These are phyloP conservation scores for Galbula dea DNA, from an alignment of 2,113 vertebrate species.

Conservation along the genomic window DNA sequence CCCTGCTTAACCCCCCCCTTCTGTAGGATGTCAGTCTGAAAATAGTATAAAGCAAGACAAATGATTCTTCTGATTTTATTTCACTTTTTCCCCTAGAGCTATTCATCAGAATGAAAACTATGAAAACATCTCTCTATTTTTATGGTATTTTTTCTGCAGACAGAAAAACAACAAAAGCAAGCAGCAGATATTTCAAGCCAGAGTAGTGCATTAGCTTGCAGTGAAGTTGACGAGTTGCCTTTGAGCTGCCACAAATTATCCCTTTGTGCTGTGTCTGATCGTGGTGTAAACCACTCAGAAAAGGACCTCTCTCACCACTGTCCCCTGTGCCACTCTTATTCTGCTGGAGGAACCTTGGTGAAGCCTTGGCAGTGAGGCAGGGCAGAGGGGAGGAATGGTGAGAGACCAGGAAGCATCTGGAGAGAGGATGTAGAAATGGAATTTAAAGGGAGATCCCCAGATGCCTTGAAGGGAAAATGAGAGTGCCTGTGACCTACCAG, in stretches of 20 bases:
- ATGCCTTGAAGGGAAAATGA: background rate
- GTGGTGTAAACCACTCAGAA: background rate
- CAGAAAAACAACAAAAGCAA: background rate
- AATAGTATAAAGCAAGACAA: background rate
- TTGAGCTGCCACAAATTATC: background rate
- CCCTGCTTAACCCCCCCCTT: background rate
- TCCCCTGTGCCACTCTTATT: background rate
- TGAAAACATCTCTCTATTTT: background rate
- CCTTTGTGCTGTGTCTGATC: background rate
- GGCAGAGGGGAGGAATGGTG: background rate
- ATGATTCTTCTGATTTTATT: background rate
- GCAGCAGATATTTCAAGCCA: background rate
- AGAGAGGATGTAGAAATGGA: background rate
- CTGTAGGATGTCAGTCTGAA: background rate
- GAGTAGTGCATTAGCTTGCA: background rate
- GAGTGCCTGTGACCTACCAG: background rate
- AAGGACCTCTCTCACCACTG: background rate
- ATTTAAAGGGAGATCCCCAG: background rate
- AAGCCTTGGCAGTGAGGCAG: background rate
- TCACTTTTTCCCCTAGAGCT: background rate
- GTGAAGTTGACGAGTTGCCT: background rate
- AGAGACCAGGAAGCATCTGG: background rate
- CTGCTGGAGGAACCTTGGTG: background rate
- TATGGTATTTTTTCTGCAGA: background rate
- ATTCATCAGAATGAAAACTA: background rate